phyloP scores from a whole-genome alignment of 2,797 vertebrate species.

The Enteromius argenteus region DNA sequence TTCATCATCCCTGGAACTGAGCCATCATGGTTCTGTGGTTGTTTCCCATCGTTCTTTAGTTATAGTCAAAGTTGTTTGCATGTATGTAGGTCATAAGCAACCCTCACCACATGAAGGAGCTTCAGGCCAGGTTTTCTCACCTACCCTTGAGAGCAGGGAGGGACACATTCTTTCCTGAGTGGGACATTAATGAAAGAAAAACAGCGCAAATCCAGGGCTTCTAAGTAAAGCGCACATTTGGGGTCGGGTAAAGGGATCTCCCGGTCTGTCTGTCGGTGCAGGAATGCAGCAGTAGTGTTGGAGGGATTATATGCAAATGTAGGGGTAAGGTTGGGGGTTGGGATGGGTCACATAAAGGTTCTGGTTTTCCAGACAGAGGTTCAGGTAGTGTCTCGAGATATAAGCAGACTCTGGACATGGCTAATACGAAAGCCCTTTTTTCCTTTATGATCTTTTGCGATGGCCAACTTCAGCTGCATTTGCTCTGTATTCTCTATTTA shows the following conservation, averaged over 20 bases:
- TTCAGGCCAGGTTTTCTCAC: constrained; percentile 75
- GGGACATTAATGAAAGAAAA: constrained; percentile 84
- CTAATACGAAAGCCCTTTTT: neutral
- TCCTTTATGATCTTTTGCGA: constrained; percentile 16
- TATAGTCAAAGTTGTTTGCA: constrained; percentile 8
- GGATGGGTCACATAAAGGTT: constrained; percentile 43
- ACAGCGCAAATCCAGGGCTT: constrained; percentile 80
- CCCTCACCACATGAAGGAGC: constrained; percentile 55
- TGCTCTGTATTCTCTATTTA: neutral
- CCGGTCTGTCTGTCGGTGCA: constrained; percentile 61
- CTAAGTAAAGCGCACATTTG: constrained; percentile 64
- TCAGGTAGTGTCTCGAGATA: constrained; percentile 17
- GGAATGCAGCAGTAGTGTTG: constrained; percentile 69
- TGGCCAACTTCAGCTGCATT: neutral
- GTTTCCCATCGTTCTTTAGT: constrained; percentile 61
- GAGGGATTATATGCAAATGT: constrained; percentile 68
- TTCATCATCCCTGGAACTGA: neutral
- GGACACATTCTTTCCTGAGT: constrained; percentile 80
- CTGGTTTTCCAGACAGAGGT: constrained; percentile 55
- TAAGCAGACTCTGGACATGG: constrained; percentile 18
- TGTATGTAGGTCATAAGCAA: constrained; percentile 32
- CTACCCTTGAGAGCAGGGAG: constrained; percentile 72
- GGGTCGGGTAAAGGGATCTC: constrained; percentile 53
- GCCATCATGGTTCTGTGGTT: constrained; percentile 57
- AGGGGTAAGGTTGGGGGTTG: neutral